Evolutionary conservation across 2,888 invertebrate species (phyloP).

Genomic region (Zaprionus obscuricornis): DNA sequence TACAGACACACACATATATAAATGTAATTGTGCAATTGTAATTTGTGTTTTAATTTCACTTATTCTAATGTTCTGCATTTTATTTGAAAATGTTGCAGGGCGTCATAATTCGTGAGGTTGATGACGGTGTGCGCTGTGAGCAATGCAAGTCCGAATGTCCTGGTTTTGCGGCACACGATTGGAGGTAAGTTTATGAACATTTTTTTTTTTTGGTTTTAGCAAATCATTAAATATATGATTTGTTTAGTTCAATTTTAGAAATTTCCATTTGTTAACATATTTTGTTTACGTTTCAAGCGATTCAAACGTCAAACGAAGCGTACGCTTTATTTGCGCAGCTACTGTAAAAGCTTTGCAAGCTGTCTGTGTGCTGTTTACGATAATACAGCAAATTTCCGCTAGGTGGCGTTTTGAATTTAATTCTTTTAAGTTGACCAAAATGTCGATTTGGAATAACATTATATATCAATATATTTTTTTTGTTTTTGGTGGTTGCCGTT

Average conservation of each 20-base stretch:
- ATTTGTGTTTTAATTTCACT: too few relatives aligned
- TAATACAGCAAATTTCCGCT: neutral
- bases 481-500: too few relatives aligned
- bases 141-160: conserved; percentile 92
- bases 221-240: too few relatives aligned
- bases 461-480: conserved; percentile 17
- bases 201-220: conserved; percentile 11
- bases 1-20: too few relatives aligned
- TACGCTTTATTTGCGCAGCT: conserved; percentile 15
- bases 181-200: conserved; percentile 89
- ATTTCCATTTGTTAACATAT: too few relatives aligned
- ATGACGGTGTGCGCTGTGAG: conserved; percentile 91
- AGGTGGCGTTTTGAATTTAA: conserved; percentile 34
- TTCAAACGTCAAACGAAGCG: neutral
- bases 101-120: conserved; percentile 93
- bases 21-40: too few relatives aligned
- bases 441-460: conserved; percentile 6
- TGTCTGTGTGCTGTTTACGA: conserved; percentile 30
- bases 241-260: too few relatives aligned
- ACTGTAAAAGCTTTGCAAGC: conserved; percentile 57
- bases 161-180: conserved; percentile 92
- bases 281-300: too few relatives aligned
- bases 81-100: conserved; percentile 87
- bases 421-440: conserved; percentile 1
- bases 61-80: too few relatives aligned